Percentiles rank a stretch among this genome's conserved stretches.
Conservation (phyloP, 2,113 vertebrate genomes). For the Taurulus bubalis region DNA sequence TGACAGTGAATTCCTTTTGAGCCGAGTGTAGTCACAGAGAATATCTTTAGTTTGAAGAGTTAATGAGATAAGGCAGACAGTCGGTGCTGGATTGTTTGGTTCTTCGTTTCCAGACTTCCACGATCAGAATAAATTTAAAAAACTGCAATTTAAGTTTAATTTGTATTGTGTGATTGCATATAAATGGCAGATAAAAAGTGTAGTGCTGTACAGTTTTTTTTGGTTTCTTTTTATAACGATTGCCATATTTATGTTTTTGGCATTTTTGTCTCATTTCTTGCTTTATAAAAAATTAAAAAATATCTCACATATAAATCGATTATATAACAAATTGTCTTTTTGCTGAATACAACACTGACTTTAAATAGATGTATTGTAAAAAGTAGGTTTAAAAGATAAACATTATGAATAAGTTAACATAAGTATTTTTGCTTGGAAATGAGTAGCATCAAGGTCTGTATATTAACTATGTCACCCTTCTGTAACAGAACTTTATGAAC, state of each 20-base stretch:
- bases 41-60: conserved; percentile 9
- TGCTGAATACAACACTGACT: not conserved
- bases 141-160: not conserved
- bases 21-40: not conserved
- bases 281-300: not conserved
- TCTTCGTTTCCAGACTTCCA: not conserved
- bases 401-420: not conserved
- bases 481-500: conserved; percentile 69
- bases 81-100: conserved; percentile 6
- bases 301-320: not conserved
- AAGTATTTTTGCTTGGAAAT: not conserved
- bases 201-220: not conserved
- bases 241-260: not conserved
- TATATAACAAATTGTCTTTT: not conserved
- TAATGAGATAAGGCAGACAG: conserved; percentile 11
- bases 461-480: conserved; percentile 33
- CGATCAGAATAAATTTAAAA: not conserved
- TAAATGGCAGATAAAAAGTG: not conserved
- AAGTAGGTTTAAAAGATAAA: conserved; percentile 1
- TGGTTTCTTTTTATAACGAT: no score
- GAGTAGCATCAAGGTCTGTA: not conserved
- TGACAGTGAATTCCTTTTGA: conserved; percentile 12
- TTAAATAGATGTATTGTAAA: not conserved
- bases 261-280: not conserved
- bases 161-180: not conserved